A percentile compares a stretch with the other conserved stretches of the same genome.
Evolutionary conservation across 2,797 vertebrate species (phyloP).

Genomic region (Danionella dracula): DNA sequence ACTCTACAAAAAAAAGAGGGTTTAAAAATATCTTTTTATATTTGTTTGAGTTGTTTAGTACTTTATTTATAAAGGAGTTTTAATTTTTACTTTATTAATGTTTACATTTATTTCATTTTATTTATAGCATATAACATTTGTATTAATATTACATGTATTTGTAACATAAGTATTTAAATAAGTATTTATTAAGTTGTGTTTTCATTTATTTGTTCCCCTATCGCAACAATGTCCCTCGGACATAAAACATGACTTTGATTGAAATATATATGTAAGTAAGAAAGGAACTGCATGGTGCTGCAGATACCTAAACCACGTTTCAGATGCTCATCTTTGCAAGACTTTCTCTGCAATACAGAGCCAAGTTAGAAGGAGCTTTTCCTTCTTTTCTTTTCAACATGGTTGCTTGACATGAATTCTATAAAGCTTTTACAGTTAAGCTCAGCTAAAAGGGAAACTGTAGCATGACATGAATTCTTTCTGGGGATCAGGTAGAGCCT

Average conservation of each 20-base stretch:
- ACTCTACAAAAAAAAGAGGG: background rate
- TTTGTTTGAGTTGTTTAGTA: slow-evolving; percentile 16
- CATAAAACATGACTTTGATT: too few species aligned
- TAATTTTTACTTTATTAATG: background rate
- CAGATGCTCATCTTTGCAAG: slow-evolving; percentile 14
- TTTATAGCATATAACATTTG: background rate
- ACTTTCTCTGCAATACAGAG: slow-evolving; percentile 24
- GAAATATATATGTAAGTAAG: too few species aligned
- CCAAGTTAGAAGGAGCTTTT: slow-evolving; percentile 1
- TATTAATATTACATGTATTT: too few species aligned
- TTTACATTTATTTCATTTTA: background rate
- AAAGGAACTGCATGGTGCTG: slow-evolving; percentile 40
- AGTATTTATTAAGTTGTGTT: too few species aligned
- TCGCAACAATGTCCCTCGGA: too few species aligned
- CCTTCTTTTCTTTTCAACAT: slow-evolving; percentile 10
- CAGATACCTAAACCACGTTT: slow-evolving; percentile 31
- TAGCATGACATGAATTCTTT: slow-evolving; percentile 3
- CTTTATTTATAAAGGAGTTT: background rate
- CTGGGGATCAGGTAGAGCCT: background rate
- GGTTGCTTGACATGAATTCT: background rate
- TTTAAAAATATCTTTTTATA: background rate
- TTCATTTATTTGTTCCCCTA: too few species aligned
- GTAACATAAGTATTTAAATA: too few species aligned
- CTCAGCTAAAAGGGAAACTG: too few species aligned
- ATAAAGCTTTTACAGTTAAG: background rate